Evolutionary conservation across 2,113 vertebrate species (phyloP).

Genomic region (Eulemur macaco): DNA sequence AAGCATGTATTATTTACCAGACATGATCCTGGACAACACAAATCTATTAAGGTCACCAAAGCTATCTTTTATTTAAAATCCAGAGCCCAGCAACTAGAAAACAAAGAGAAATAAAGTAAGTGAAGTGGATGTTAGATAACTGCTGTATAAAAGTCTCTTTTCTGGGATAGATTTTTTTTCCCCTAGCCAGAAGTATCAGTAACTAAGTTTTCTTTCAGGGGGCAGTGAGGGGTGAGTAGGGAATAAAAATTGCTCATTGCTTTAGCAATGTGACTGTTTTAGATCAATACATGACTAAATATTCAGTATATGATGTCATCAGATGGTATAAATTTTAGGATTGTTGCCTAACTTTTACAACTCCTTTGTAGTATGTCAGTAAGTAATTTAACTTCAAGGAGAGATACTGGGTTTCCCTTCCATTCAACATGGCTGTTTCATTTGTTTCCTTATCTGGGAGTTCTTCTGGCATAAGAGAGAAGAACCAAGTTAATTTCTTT

Average conservation of each 20-base stretch:
- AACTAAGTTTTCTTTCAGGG: not conserved
- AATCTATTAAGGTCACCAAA: slow-evolving; percentile 51
- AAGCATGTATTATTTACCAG: slow-evolving; percentile 49
- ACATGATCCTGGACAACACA: slow-evolving; percentile 20
- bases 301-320: not conserved
- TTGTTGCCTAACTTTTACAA: not conserved
- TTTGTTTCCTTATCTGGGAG: not conserved
- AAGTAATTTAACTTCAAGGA: not conserved
- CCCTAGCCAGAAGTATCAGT: not conserved
- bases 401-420: not conserved
- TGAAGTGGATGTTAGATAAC: not conserved
- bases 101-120: slow-evolving; percentile 27
- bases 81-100: not conserved
- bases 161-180: not conserved
- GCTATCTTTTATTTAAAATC: slow-evolving; percentile 59
- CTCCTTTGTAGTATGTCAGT: not conserved
- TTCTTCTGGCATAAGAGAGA: not conserved
- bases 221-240: too few species aligned
- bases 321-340: not conserved
- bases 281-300: not conserved
- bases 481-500: not conserved
- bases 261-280: not conserved
- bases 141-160: not conserved
- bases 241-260: not conserved
- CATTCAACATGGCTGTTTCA: not conserved